These are phyloP conservation scores for Phaonia tiefii DNA, from an alignment of 2,888 invertebrate genomes.

Conservation along the genomic window DNA sequence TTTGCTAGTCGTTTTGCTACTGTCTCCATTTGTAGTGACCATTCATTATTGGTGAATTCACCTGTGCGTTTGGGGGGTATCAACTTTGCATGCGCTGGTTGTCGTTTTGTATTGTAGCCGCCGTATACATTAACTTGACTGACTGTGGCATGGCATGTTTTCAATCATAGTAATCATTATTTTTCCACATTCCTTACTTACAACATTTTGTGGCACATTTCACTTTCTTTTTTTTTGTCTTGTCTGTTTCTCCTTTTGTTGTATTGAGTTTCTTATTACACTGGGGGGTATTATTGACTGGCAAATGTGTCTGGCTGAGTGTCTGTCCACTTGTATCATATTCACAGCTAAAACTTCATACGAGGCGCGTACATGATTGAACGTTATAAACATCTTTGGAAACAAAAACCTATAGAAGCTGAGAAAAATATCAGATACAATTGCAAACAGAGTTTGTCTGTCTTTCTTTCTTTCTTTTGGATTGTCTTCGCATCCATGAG, in stretches of 20 bases:
- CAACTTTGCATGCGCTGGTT: background rate
- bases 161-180: slow-evolving; percentile 63
- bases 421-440: slow-evolving; percentile 1
- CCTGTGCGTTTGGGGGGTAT: background rate
- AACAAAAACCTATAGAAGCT: background rate
- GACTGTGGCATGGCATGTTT: slow-evolving; percentile 38
- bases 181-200: slow-evolving; percentile 63
- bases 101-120: background rate
- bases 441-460: too few relatives aligned
- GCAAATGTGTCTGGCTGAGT: background rate
- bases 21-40: background rate
- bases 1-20: background rate
- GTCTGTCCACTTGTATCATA: background rate
- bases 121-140: background rate
- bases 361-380: background rate
- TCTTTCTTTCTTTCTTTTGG: too few relatives aligned
- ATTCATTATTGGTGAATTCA: background rate
- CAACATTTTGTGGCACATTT: slow-evolving; percentile 66
- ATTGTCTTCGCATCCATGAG: too few relatives aligned
- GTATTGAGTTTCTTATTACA: background rate
- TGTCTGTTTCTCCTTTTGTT: slow-evolving; percentile 15
- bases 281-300: too few relatives aligned
- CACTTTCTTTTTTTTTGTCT: slow-evolving; percentile 59
- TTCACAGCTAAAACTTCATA: background rate
- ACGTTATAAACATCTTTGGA: slow-evolving; percentile 3